A percentile compares a stretch with the other conserved stretches of the same genome.
Evolutionary conservation across 2,888 invertebrate genomes (phyloP).

Genomic region (Smittia aterrima): DNA sequence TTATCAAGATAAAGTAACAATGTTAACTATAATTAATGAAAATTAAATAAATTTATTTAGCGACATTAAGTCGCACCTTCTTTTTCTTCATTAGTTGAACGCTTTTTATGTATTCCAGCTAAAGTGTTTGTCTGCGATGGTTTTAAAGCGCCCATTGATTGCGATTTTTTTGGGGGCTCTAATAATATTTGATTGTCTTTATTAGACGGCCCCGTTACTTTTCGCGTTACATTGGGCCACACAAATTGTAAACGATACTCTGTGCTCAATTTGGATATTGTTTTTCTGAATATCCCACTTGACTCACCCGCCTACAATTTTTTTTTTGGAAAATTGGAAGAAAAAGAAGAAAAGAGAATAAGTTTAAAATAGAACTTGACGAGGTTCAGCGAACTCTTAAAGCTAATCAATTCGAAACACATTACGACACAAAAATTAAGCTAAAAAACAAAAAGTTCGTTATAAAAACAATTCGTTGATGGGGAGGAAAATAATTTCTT

Average conservation of each 20-base stretch:
- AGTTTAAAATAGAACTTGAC: not conserved
- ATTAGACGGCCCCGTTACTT: conserved; percentile 49
- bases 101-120: conserved; percentile 67
- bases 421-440: conserved; percentile 13
- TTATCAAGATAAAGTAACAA: conserved; percentile 3
- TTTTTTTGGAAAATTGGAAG: conserved; percentile 12
- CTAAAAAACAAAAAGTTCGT: not conserved
- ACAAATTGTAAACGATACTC: conserved; percentile 89
- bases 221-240: conserved; percentile 67
- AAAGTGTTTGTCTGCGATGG: conserved; percentile 56
- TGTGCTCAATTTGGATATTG: conserved; percentile 73
- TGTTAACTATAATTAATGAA: conserved; percentile 24
- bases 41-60: conserved; percentile 39
- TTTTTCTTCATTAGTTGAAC: conserved; percentile 57
- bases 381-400: not conserved
- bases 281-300: conserved; percentile 69
- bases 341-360: conserved; percentile 1
- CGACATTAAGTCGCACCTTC: conserved; percentile 55
- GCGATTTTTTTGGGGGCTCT: conserved; percentile 72
- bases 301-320: conserved; percentile 60
- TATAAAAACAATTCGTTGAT: not conserved
- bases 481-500: too few species aligned
- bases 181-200: conserved; percentile 56
- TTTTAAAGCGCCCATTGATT: conserved; percentile 83
- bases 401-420: not conserved